Conservation (phyloP, 2,888 invertebrate genomes). For the Cistogaster globosa region DNA sequence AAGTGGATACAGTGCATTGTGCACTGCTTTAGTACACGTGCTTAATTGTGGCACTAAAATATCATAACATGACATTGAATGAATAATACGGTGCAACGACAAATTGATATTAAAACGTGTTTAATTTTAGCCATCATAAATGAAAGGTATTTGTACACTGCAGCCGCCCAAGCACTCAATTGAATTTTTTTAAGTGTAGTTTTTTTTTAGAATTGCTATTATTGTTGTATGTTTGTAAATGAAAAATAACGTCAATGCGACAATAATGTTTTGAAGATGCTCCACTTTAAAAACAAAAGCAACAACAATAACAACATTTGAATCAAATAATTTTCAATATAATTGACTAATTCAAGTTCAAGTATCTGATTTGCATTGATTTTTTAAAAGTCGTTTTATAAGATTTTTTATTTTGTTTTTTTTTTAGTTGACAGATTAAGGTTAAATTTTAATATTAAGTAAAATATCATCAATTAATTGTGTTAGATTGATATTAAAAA, state of each 20-base stretch:
- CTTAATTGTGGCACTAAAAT: not conserved
- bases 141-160: not conserved
- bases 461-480: not conserved
- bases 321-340: slow-evolving; percentile 22
- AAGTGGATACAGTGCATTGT: not conserved
- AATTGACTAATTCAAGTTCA: slow-evolving; percentile 61
- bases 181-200: not conserved
- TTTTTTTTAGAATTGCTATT: slow-evolving; percentile 1
- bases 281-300: slow-evolving; percentile 12
- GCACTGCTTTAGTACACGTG: not conserved
- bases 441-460: not conserved
- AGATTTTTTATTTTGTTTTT: not conserved
- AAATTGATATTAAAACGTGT: slow-evolving; percentile 23
- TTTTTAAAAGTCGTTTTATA: slow-evolving; percentile 26
- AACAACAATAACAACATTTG: not conserved
- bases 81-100: slow-evolving; percentile 10
- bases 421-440: slow-evolving; percentile 1
- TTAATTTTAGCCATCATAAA: slow-evolving; percentile 14
- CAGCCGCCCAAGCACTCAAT: not conserved
- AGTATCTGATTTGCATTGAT: slow-evolving; percentile 54
- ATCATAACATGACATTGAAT: slow-evolving; percentile 15
- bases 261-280: slow-evolving; percentile 38
- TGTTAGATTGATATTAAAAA: not conserved
- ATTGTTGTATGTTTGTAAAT: not conserved
- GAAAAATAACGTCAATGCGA: slow-evolving; percentile 28